Percentiles rank a stretch among this genome's conserved stretches.
phyloP scores from a whole-genome alignment of 2,797 vertebrate species.

The Alectoris magna region DNA sequence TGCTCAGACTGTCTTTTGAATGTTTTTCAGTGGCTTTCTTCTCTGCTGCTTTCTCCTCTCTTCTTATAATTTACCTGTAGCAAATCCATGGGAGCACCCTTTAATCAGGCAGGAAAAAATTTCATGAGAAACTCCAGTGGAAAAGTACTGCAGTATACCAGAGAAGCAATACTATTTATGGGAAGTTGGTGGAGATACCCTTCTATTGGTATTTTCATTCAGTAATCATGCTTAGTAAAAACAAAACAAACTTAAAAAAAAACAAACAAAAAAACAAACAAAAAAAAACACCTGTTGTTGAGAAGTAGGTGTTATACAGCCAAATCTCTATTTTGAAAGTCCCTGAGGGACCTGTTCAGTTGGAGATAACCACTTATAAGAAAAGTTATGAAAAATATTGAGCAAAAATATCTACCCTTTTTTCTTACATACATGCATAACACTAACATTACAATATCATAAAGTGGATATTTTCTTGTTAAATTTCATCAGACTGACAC shows the following conservation, averaged over 20 bases:
- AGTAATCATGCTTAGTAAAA: background rate
- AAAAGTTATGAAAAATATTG: background rate
- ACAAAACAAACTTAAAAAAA: background rate
- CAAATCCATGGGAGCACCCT: background rate
- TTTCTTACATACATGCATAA: background rate
- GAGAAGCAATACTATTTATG: background rate
- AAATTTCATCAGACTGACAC: background rate
- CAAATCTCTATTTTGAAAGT: background rate
- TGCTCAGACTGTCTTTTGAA: background rate
- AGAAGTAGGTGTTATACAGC: background rate
- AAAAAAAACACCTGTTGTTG: background rate
- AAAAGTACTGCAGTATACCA: background rate
- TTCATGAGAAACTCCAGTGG: background rate
- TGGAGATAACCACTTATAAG: background rate
- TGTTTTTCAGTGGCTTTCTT: background rate
- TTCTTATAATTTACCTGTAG: background rate
- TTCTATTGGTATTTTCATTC: background rate
- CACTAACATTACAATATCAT: background rate
- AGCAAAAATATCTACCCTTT: background rate
- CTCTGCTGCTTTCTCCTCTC: background rate
- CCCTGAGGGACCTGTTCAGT: background rate
- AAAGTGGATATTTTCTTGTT: background rate
- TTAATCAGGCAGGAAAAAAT: background rate
- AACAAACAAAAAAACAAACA: background rate
- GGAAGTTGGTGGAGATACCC: background rate